Conservation (phyloP, 2,113 vertebrate genomes). For the Pithys albifrons region DNA sequence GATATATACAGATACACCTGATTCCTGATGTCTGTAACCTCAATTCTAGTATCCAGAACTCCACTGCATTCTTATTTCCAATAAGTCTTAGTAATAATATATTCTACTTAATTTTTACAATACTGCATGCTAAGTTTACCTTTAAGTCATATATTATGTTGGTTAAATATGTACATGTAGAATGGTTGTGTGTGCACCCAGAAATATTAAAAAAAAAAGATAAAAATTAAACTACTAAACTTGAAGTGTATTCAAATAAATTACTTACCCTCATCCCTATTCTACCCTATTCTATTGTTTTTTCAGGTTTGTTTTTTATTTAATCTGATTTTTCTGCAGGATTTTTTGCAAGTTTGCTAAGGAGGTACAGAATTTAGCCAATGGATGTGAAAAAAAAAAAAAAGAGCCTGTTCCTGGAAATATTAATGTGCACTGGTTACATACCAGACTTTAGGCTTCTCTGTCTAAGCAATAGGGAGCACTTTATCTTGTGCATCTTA, state of each 20-base stretch:
- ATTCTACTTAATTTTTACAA: not conserved
- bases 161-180: not conserved
- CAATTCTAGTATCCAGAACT: not conserved
- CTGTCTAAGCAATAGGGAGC: not conserved
- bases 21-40: not conserved
- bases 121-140: not conserved
- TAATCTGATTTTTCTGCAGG: not conserved
- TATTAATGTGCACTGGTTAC: not conserved
- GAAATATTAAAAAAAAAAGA: not conserved
- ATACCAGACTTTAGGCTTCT: not conserved
- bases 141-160: not conserved
- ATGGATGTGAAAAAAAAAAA: not conserved
- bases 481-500: not conserved
- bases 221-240: not conserved
- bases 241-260: not conserved
- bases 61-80: not conserved
- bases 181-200: no score
- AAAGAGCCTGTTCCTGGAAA: not conserved
- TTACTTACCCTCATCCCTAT: not conserved
- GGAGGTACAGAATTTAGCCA: not conserved
- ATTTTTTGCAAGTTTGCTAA: not conserved
- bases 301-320: not conserved
- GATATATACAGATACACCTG: not conserved
- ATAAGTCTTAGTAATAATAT: not conserved
- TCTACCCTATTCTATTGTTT: not conserved